Evolutionary conservation across 2,888 invertebrate species (phyloP).

Genomic region (Stegophylla sp.): DNA sequence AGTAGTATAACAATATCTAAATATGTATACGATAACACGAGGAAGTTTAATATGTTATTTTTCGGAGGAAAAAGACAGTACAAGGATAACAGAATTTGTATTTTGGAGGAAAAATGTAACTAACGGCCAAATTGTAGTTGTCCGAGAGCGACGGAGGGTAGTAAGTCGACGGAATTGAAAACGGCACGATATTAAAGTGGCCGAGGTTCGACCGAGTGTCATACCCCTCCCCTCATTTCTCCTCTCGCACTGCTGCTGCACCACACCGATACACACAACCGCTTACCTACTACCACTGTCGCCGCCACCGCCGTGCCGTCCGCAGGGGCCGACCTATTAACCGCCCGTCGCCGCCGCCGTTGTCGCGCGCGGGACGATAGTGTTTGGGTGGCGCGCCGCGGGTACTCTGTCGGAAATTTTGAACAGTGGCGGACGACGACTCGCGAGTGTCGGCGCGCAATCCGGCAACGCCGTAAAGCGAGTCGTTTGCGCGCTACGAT

Average conservation of each 20-base stretch:
- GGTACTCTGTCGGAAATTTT: conserved; percentile 32
- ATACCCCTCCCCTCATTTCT: conserved; percentile 16
- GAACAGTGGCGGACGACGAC: conserved; percentile 31
- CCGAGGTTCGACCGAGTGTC: conserved; percentile 50
- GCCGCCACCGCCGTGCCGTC: background rate
- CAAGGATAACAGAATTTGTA: no score
- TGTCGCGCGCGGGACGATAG: conserved; percentile 23
- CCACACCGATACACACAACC: no score
- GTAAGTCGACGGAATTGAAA: conserved; percentile 57
- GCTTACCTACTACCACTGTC: background rate
- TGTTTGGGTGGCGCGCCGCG: conserved; percentile 39
- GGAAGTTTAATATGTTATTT: no score
- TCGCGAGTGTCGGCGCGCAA: conserved; percentile 49
- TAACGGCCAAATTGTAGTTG: no score
- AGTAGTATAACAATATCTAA: no score
- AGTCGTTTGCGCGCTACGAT: conserved; percentile 55
- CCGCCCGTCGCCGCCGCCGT: conserved; percentile 24
- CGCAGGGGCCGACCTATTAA: conserved; percentile 41
- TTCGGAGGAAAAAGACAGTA: no score
- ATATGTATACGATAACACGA: no score
- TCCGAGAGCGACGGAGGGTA: background rate
- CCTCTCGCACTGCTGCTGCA: background rate
- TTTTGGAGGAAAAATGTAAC: no score
- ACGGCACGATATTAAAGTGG: conserved; percentile 52
- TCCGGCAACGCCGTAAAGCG: conserved; percentile 48